A percentile compares a stretch with the other conserved stretches of the same genome.
Evolutionary conservation across 2,113 vertebrate species (phyloP).

Genomic region (Brachionichthys hirsutus): DNA sequence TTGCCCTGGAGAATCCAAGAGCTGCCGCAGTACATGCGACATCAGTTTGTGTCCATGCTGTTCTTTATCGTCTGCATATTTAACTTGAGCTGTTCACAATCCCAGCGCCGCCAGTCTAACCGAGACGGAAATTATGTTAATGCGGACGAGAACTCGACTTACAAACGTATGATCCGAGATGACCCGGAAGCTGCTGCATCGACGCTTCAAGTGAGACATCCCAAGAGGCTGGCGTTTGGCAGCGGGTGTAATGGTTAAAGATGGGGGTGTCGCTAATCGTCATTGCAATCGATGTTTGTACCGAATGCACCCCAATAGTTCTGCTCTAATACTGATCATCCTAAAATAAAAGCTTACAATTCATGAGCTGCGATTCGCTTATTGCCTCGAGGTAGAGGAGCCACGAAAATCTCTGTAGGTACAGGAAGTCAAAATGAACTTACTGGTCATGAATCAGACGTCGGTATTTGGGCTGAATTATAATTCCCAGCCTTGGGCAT

Average conservation of each 20-base stretch:
- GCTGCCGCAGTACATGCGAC: slow-evolving; percentile 83
- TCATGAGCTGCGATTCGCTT: too few species aligned
- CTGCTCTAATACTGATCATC: too few species aligned
- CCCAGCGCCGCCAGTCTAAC: slow-evolving; percentile 58
- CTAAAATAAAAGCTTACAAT: too few species aligned
- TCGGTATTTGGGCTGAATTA: too few species aligned
- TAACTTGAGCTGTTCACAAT: slow-evolving; percentile 65
- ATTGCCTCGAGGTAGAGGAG: too few species aligned
- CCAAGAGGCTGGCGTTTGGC: not conserved
- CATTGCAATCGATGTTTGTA: not conserved
- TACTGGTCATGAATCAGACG: too few species aligned
- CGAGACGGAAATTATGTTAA: slow-evolving; percentile 76
- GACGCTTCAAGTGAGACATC: not conserved
- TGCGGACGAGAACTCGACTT: slow-evolving; percentile 80
- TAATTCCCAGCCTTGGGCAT: too few species aligned
- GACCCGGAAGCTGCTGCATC: slow-evolving; percentile 10
- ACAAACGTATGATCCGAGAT: slow-evolving; percentile 80
- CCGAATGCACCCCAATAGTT: too few species aligned
- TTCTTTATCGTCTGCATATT: slow-evolving; percentile 81
- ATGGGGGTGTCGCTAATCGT: not conserved
- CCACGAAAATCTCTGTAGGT: too few species aligned
- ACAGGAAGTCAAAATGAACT: too few species aligned
- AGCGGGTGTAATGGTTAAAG: slow-evolving; percentile 1
- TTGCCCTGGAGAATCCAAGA: slow-evolving; percentile 75
- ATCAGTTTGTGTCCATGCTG: slow-evolving; percentile 72